Percentiles rank a stretch among this genome's conserved stretches.
Evolutionary conservation across 2,888 invertebrate species (phyloP).

Genomic region (Lathronympha strigana): DNA sequence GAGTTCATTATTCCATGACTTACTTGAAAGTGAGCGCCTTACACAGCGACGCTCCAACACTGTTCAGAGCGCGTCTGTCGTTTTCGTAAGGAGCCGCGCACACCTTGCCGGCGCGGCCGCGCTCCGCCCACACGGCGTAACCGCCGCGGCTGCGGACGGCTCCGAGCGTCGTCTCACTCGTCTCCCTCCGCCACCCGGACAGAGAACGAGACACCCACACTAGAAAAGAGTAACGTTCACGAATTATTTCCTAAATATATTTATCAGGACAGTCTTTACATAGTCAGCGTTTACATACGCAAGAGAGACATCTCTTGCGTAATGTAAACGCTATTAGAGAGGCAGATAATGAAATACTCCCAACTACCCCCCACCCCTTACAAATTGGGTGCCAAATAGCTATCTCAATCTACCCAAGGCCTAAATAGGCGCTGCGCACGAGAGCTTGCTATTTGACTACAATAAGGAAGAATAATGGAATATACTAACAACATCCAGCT

Average conservation of each 20-base stretch:
- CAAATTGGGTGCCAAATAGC: no score
- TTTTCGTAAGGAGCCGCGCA: constrained; percentile 91
- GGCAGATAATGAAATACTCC: no score
- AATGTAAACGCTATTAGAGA: no score
- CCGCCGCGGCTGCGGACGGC: constrained; percentile 89
- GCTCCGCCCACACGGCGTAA: constrained; percentile 94
- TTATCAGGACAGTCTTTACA: no score
- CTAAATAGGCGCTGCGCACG: no score
- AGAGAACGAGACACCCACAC: constrained; percentile 91
- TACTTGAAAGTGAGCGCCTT: constrained; percentile 90
- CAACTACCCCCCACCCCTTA: no score
- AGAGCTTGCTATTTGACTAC: background rate
- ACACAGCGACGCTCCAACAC: constrained; percentile 91
- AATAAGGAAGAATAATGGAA: background rate
- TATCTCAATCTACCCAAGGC: no score
- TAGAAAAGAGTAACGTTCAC: constrained; percentile 55
- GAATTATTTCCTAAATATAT: background rate
- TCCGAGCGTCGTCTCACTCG: constrained; percentile 87
- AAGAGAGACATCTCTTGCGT: no score
- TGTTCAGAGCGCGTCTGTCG: constrained; percentile 85
- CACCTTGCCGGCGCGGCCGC: constrained; percentile 90
- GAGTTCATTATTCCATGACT: constrained; percentile 9
- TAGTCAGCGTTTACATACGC: no score
- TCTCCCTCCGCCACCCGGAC: constrained; percentile 85
- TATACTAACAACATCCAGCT: constrained; percentile 90